Conservation (phyloP, 2,797 vertebrate species). For the Typhlichthys eigenmanni region DNA sequence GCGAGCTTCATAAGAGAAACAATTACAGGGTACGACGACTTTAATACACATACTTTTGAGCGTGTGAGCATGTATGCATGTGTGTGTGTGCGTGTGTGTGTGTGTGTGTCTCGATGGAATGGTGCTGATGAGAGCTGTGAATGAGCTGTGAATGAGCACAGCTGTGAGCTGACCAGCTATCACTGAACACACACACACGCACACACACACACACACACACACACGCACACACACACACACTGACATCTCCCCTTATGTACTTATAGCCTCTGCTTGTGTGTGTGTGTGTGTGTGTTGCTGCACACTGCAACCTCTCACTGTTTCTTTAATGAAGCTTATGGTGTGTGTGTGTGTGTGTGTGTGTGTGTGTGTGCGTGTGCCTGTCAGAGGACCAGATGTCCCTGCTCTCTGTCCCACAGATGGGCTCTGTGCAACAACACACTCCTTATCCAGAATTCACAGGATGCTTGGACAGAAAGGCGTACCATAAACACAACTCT, state of each 20-base stretch:
- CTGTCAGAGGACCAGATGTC: slow-evolving; percentile 59
- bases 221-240: background rate
- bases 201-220: background rate
- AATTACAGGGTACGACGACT: background rate
- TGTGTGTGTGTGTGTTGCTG: background rate
- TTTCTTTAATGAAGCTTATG: background rate
- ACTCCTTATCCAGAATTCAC: slow-evolving; percentile 61
- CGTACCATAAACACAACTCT: slow-evolving; percentile 46
- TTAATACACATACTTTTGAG: slow-evolving; percentile 11
- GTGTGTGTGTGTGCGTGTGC: slow-evolving; percentile 21
- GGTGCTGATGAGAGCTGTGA: background rate
- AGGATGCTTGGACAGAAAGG: slow-evolving; percentile 58
- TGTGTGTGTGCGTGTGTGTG: slow-evolving; percentile 19
- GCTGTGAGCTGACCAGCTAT: slow-evolving; percentile 26
- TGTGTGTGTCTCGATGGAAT: slow-evolving; percentile 12
- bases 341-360: slow-evolving; percentile 19
- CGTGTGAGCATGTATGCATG: slow-evolving; percentile 9
- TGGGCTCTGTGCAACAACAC: slow-evolving; percentile 55
- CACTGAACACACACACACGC: slow-evolving; percentile 33
- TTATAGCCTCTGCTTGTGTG: background rate
- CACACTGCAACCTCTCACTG: slow-evolving; percentile 1
- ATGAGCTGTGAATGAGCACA: slow-evolving; percentile 8
- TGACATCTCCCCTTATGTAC: background rate
- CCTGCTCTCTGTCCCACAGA: slow-evolving; percentile 63
- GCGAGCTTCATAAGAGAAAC: background rate